Conservation (phyloP, 2,888 invertebrate species). For the Ommatoiulus sabulosus region DNA sequence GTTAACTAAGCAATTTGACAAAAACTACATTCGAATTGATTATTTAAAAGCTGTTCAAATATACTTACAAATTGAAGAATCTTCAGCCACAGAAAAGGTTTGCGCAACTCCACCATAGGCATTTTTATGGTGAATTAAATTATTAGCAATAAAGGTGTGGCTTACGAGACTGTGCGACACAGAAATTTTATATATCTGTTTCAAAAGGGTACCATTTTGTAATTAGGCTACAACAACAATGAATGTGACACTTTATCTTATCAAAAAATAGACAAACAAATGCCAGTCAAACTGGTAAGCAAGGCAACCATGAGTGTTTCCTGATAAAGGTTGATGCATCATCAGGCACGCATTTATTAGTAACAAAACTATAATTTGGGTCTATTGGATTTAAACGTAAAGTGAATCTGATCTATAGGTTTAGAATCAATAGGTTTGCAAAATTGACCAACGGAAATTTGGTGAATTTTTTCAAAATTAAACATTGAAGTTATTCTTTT, state of each 20-base stretch:
- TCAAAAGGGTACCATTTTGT: not conserved
- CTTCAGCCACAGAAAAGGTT: slow-evolving; percentile 51
- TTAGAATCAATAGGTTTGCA: too few species aligned
- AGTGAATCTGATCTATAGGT: too few species aligned
- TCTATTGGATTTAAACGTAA: too few species aligned
- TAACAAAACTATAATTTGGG: too few species aligned
- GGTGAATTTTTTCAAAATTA: too few species aligned
- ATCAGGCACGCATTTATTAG: not conserved
- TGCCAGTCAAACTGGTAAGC: not conserved
- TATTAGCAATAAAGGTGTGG: not conserved
- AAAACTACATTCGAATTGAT: not conserved
- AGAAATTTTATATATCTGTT: too few species aligned
- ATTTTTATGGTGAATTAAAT: slow-evolving; percentile 27
- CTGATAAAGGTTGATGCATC: not conserved
- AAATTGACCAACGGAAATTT: too few species aligned
- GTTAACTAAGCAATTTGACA: not conserved
- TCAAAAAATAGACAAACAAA: not conserved
- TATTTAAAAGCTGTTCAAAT: not conserved
- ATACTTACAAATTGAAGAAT: slow-evolving; percentile 47
- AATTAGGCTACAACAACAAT: not conserved
- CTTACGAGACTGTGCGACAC: not conserved
- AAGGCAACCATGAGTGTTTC: not conserved
- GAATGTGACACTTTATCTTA: not conserved
- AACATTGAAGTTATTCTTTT: too few species aligned
- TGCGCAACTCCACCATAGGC: slow-evolving; percentile 57